A percentile compares a stretch with the other conserved stretches of the same genome.
These are phyloP conservation scores for Melipona beecheii DNA, from an alignment of 2,888 invertebrate species.

Conservation along the genomic window DNA sequence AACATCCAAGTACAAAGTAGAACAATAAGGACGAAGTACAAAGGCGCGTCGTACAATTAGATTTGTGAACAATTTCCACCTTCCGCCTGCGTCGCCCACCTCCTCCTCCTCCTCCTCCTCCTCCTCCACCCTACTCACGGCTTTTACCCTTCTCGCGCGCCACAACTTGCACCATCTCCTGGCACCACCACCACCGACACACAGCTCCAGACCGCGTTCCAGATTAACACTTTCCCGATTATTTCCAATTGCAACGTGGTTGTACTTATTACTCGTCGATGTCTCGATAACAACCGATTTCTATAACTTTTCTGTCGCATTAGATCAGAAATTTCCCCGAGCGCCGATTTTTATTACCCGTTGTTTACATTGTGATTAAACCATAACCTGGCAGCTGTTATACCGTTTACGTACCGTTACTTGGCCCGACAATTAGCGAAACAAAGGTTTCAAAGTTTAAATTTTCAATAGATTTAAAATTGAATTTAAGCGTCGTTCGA, in stretches of 20 bases:
- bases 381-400: neutral
- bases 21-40: slow-evolving; percentile 67
- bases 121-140: neutral
- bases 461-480: no score
- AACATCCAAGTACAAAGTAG: slow-evolving; percentile 66
- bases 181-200: neutral
- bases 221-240: slow-evolving; percentile 60
- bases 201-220: slow-evolving; percentile 34
- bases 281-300: slow-evolving; percentile 55
- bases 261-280: slow-evolving; percentile 33
- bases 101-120: neutral
- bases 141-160: slow-evolving; percentile 15
- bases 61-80: slow-evolving; percentile 68
- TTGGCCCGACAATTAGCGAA: neutral
- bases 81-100: slow-evolving; percentile 30
- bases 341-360: slow-evolving; percentile 16
- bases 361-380: slow-evolving; percentile 1
- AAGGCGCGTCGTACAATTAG: slow-evolving; percentile 67
- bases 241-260: slow-evolving; percentile 45
- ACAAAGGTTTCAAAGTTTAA: neutral
- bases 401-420: slow-evolving; percentile 3
- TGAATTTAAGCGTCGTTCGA: neutral
- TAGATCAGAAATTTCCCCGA: neutral
- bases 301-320: slow-evolving; percentile 14
- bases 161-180: slow-evolving; percentile 20